Evolutionary conservation across 2,888 invertebrate species (phyloP).

Genomic region (Oxyteleia sp.): DNA sequence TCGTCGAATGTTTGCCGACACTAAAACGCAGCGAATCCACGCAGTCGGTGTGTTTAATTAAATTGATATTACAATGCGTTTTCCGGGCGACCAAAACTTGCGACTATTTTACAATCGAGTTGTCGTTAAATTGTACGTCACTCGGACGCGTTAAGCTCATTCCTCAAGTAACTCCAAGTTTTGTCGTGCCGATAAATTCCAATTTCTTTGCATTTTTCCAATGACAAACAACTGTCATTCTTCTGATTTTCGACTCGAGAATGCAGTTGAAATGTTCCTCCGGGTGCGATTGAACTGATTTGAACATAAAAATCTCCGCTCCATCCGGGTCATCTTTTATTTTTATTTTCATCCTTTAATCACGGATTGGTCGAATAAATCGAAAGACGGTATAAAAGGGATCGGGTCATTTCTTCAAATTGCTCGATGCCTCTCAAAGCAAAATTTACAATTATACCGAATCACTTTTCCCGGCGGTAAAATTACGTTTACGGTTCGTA

Average conservation of each 20-base stretch:
- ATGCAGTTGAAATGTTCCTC: conserved; percentile 16
- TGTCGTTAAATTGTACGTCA: conserved; percentile 9
- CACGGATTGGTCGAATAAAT: conserved; percentile 13
- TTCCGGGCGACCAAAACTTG: background rate
- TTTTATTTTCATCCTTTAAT: conserved; percentile 22
- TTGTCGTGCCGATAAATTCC: conserved; percentile 20
- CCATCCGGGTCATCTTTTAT: background rate
- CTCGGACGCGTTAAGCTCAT: conserved; percentile 11
- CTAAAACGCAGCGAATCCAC: too few species aligned
- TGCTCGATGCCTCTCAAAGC: background rate
- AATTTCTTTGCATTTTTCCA: conserved; percentile 20
- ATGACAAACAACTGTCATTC: conserved; percentile 20
- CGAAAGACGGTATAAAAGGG: conserved; percentile 5
- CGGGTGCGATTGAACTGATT: conserved; percentile 9
- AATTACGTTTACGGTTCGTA: background rate
- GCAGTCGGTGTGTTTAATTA: background rate
- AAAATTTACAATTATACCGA: background rate
- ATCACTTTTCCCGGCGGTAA: background rate
- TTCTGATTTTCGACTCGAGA: conserved; percentile 6
- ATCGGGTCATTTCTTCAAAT: background rate
- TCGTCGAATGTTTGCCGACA: too few species aligned
- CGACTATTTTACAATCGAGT: conserved; percentile 1
- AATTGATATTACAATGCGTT: background rate
- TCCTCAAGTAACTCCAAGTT: conserved; percentile 21
- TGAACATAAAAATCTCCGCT: conserved; percentile 1